These are phyloP conservation scores for Venusia cambrica DNA, from an alignment of 2,888 invertebrate species.

Conservation along the genomic window DNA sequence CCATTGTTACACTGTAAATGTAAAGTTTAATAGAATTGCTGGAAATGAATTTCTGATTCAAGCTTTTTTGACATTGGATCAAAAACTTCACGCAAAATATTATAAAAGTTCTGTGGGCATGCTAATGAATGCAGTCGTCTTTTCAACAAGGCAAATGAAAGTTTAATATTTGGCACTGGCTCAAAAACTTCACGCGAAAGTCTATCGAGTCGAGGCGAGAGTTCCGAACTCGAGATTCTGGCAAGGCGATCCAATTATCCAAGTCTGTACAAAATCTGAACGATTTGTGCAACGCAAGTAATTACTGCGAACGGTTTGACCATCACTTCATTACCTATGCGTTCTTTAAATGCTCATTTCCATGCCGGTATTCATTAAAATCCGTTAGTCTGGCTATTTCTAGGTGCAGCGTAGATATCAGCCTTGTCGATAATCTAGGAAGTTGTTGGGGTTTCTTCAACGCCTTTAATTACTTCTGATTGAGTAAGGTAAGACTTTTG, in stretches of 20 bases:
- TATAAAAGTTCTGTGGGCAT: no score
- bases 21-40: no score
- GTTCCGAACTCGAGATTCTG: conserved; percentile 8
- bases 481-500: no score
- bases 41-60: no score
- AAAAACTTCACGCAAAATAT: no score
- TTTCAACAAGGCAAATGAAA: no score
- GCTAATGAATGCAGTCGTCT: no score
- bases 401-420: conserved; percentile 11
- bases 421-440: conserved; percentile 11
- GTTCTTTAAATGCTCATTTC: conserved; percentile 5
- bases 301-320: conserved; percentile 7
- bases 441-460: conserved; percentile 9
- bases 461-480: conserved; percentile 1
- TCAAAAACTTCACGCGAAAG: conserved; percentile 9
- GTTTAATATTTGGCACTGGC: conserved; percentile 5
- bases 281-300: conserved; percentile 7
- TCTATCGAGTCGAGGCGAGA: conserved; percentile 6
- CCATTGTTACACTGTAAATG: no score
- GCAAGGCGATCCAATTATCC: conserved; percentile 5
- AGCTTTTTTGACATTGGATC: background rate
- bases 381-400: conserved; percentile 6
- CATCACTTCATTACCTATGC: conserved; percentile 7
- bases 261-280: no score
- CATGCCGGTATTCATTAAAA: conserved; percentile 9